A percentile compares a stretch with the other conserved stretches of the same genome.
Evolutionary conservation across 2,797 vertebrate species (phyloP).

Genomic region (Orientallactaga sibirica): DNA sequence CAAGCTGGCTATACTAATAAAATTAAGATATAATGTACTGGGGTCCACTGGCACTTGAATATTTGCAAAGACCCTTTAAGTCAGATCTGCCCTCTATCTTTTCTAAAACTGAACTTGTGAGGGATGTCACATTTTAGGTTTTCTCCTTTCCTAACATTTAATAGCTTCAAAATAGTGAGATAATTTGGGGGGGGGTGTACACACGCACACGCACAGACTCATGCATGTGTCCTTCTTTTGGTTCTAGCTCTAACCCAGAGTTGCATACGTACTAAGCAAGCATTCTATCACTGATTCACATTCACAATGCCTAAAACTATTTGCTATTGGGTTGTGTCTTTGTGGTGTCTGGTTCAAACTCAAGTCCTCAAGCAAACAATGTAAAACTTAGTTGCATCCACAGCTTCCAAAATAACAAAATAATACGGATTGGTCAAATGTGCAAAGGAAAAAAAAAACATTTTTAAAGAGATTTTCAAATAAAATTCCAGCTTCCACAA

Average conservation of each 20-base stretch:
- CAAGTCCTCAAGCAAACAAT: background rate
- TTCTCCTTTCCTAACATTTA: constrained; percentile 10
- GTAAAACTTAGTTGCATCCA: background rate
- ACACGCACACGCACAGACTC: too few species aligned
- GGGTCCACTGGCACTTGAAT: constrained; percentile 17
- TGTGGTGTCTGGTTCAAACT: background rate
- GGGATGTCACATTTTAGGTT: background rate
- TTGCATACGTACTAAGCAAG: background rate
- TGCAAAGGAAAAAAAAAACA: constrained; percentile 3
- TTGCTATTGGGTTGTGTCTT: background rate
- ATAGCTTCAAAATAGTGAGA: constrained; percentile 44
- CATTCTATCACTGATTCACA: background rate
- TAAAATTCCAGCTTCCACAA: background rate
- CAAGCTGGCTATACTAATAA: background rate
- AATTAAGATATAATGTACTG: constrained; percentile 30
- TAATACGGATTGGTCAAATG: constrained; percentile 1
- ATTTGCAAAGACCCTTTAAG: background rate
- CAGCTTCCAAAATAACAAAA: constrained; percentile 24
- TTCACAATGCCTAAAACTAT: background rate
- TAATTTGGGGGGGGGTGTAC: background rate
- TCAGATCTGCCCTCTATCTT: background rate
- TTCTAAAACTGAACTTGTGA: constrained; percentile 35
- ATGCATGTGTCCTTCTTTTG: background rate
- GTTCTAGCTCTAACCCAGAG: background rate
- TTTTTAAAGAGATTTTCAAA: background rate